phyloP scores from a whole-genome alignment of 1,140 invertebrate species.

The Zaprionus ghesquierei region DNA sequence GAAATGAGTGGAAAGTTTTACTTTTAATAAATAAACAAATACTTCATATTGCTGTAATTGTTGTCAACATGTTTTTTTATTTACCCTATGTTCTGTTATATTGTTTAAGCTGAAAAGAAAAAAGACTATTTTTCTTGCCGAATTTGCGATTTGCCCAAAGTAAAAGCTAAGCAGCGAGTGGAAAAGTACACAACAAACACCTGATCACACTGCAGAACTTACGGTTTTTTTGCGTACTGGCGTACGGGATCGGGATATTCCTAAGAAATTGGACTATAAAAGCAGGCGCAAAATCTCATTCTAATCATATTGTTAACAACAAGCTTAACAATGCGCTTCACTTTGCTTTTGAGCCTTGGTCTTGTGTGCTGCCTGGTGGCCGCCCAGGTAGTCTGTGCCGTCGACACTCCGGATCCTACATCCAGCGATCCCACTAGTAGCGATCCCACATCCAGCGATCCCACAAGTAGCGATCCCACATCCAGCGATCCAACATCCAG shows the following conservation, averaged over 20 bases:
- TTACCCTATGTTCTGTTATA: not conserved
- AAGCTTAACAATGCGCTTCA: not conserved
- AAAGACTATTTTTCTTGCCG: not conserved
- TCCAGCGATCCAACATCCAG: not conserved
- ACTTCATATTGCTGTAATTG: not conserved
- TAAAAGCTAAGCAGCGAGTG: not conserved
- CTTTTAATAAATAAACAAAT: not conserved
- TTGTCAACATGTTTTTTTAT: not conserved
- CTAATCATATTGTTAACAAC: not conserved
- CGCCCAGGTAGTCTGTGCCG: not conserved
- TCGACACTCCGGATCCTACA: not conserved
- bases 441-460: not conserved
- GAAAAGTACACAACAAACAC: not conserved
- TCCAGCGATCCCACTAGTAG: not conserved
- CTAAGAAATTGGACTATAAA: not conserved
- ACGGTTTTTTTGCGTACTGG: not conserved
- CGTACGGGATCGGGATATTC: not conserved
- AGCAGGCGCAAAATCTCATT: not conserved
- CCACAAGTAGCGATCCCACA: not conserved
- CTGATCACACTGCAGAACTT: not conserved
- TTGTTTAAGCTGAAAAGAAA: not conserved
- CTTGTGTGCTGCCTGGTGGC: not conserved
- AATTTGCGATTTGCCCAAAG: not conserved
- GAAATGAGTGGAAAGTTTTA: too few relatives aligned
- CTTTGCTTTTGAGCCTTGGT: not conserved